phyloP scores from a whole-genome alignment of 2,888 invertebrate genomes.

The Philereme vetulata region DNA sequence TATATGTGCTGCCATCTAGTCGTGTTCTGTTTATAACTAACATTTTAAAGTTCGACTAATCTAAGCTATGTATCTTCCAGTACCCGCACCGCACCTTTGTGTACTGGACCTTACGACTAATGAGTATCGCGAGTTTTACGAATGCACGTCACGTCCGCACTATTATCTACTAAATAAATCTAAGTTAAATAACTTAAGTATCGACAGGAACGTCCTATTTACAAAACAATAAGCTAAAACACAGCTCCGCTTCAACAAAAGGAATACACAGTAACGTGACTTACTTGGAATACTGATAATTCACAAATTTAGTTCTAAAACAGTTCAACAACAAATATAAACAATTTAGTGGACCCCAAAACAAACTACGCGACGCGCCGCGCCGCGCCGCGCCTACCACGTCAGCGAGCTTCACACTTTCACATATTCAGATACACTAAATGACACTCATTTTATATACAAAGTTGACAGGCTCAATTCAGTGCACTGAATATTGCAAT shows the following conservation, averaged over 20 bases:
- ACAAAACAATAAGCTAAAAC: conserved; percentile 19
- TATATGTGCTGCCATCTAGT: neutral
- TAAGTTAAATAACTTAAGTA: conserved; percentile 19
- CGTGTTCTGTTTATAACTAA: conserved; percentile 10
- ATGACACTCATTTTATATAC: too few species aligned
- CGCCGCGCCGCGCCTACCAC: neutral
- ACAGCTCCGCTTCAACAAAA: conserved; percentile 22
- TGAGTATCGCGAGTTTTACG: conserved; percentile 29
- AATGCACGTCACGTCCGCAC: conserved; percentile 3
- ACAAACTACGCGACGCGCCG: neutral
- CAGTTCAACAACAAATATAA: conserved; percentile 24
- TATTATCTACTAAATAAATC: conserved; percentile 14
- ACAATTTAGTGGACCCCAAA: conserved; percentile 18
- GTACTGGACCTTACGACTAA: conserved; percentile 29
- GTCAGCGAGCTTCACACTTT: too few species aligned
- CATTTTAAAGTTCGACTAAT: neutral
- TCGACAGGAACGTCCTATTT: conserved; percentile 11
- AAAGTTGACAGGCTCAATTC: too few species aligned
- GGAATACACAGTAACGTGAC: neutral
- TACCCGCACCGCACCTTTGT: conserved; percentile 17
- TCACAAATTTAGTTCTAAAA: conserved; percentile 18
- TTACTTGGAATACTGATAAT: conserved; percentile 8
- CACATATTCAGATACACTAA: too few species aligned
- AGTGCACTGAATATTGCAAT: too few species aligned
- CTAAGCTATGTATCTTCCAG: conserved; percentile 3